Evolutionary conservation across 1,140 invertebrate genomes (phyloP), one percentile per base, ranked within the genome.

Genomic region (Octopus bimaculoides): DNA sequence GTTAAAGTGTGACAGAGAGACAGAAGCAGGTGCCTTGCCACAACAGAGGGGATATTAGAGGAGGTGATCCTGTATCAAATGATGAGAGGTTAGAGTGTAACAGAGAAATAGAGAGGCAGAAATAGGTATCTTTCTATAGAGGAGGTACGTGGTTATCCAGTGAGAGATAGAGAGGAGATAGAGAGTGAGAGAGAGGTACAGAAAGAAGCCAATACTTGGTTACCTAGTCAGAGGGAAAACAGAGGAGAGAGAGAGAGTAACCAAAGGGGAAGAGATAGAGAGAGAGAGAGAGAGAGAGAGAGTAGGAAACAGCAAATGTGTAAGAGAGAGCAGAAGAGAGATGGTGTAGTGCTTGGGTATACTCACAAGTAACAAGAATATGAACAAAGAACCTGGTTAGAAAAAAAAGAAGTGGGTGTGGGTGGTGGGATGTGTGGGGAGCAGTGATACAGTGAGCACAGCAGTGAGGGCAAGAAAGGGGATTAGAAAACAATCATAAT

Each of bases 151-250:
- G 26, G 26, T 41, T 41, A 41, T 4, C 9, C 7, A 66, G 8
- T n/a, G 69, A 71, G 12, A 52, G 10, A 52, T 8, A 17, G 17
- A 69, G 26, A 71, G 9, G 26, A 52, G 52, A 71, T 41, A 73
- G 56, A 78, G 78, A 78, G n/a, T 69, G 26, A 71, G 78, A 78
- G 55, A 73, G 78, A 52, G 78, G 54, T 5, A 52, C 7, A 73
- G 52, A 56, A n/a, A 54, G 69, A 20, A 5, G 14, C 52, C 3
- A 61, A 10, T 17, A 61, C 9, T 17, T 17, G 9, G 1, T 9
- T 12, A 61, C 17, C 9, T 12, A 61, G 17, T 12, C 9, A 61
- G 56, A 61, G 56, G 17, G 4, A 61, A 17, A 61, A 12, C 56
- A 17, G 56, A 61, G 4, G 17, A 17, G 17, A 61, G 56, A 61